Conservation (phyloP, 1,140 invertebrate species). For the Magallana gigas region DNA sequence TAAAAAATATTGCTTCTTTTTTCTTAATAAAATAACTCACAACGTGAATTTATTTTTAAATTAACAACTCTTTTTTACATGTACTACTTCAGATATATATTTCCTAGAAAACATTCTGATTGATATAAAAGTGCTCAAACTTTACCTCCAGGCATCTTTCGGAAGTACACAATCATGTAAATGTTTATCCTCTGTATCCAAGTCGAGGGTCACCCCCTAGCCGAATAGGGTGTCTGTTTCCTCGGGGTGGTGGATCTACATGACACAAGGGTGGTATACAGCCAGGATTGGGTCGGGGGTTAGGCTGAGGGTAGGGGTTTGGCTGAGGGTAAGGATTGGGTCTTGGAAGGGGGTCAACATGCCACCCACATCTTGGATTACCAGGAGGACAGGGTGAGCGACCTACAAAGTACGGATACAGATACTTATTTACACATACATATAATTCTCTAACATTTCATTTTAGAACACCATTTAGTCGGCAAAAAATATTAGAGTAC, state of each 20-base stretch:
- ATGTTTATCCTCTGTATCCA: not conserved
- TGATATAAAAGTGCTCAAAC: too few species aligned
- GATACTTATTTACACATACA: too few species aligned
- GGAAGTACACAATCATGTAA: too few species aligned
- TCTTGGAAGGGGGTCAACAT: not conserved
- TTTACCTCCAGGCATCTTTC: too few species aligned
- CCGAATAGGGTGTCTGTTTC: not conserved
- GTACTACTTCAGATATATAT: not conserved
- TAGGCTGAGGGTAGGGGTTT: not conserved
- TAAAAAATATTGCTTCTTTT: too few species aligned
- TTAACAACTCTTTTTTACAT: too few species aligned
- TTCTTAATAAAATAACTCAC: too few species aligned
- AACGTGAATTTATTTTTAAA: too few species aligned
- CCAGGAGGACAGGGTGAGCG: not conserved
- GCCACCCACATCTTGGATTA: not conserved
- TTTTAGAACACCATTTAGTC: too few species aligned
- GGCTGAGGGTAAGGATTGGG: not conserved
- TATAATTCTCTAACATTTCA: too few species aligned
- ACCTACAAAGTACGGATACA: too few species aligned
- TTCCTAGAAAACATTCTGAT: not conserved
- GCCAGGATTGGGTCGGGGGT: not conserved
- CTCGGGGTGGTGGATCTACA: not conserved
- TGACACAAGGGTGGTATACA: not conserved
- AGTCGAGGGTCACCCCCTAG: not conserved
- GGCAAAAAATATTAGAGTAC: too few species aligned